Base-by-base conservation (phyloP, 92 coral and sea anemone species). In the Siderastrea siderea region DNA sequence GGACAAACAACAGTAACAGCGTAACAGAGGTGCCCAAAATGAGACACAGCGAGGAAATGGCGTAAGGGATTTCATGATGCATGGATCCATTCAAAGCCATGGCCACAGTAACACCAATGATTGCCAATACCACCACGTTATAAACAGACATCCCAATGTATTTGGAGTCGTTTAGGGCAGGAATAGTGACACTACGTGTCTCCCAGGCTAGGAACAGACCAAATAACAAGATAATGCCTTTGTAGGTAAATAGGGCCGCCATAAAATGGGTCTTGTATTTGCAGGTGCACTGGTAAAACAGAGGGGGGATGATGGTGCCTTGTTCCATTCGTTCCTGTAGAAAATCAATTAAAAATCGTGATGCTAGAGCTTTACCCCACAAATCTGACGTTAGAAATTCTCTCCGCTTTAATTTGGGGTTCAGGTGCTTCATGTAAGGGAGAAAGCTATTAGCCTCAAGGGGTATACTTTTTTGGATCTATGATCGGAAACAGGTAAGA, bases 191-290 rank as follows among this genome's bases (percentile, higher is more conserved):
- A 92, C 93, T 89, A 43, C 96, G 95, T 38, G 97, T 94, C 83
- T 92, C 97, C 97, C 96, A 94, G 54, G 99, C 96, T 80, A 96
- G 94, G 89, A 96, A 96, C 49, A 96, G 95, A 48, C 98, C 98
- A 85, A 96, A 95, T 52, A 95, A 58, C 26, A 95, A 76, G 7
- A 96, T 91, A 16, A 96, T 83, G 7, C 98, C 99, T 73, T 96
- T 96, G 84, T 91, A 93, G 54, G 90, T 93, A 80, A 92, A 93
- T 73, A 92, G 79, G 1, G 88, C 87, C 7, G 94, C 94, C 10
- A 94, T 49, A 54, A 76, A 57, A 57, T 93, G 89, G 74, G 94
- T 95, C 80, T 94, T 90, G 86, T 93, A 81, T 84, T 83, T 54
- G 61, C 98, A 94, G 2, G 93, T 89, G 80, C 99, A 96, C 26